Evolutionary conservation across 2,113 vertebrate species (phyloP).

Genomic region (rabbit (Oryctolagus cuniculus)): DNA sequence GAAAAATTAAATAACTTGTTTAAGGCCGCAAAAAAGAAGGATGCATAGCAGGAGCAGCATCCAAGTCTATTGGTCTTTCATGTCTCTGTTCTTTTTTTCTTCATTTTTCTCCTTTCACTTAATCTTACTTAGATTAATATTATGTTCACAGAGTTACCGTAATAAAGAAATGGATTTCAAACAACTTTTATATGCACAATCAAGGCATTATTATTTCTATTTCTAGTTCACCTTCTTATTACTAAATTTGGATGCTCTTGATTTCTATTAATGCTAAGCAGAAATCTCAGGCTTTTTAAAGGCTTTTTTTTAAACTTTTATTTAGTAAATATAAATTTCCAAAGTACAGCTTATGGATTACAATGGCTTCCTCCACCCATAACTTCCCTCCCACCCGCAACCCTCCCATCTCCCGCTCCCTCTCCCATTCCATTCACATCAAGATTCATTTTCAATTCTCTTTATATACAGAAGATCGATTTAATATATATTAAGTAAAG

Average conservation of each 20-base stretch:
- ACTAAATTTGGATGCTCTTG: constrained; percentile 12
- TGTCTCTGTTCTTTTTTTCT: constrained; percentile 30
- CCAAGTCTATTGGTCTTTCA: not conserved
- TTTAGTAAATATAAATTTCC: no score
- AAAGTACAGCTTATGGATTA: no score
- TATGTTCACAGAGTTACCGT: not conserved
- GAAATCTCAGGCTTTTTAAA: constrained; percentile 27
- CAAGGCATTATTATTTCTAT: constrained; percentile 7
- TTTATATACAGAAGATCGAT: no score
- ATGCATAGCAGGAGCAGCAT: not conserved
- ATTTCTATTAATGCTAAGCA: constrained; percentile 4
- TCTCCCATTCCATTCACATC: no score
- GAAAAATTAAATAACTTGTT: constrained; percentile 45
- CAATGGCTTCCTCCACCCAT: no score
- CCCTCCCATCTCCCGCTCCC: no score
- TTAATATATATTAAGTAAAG: no score
- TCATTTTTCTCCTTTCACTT: not conserved
- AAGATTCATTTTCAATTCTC: no score
- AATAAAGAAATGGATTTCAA: constrained; percentile 46
- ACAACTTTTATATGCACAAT: constrained; percentile 6
- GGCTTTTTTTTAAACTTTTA: not conserved
- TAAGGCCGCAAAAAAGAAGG: not conserved
- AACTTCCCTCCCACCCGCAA: no score
- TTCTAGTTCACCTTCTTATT: constrained; percentile 41
- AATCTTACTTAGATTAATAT: not conserved